Evolutionary conservation across 1,140 invertebrate genomes (phyloP), one percentile per base, ranked within the genome.

Genomic region (Drosophila funebris): DNA sequence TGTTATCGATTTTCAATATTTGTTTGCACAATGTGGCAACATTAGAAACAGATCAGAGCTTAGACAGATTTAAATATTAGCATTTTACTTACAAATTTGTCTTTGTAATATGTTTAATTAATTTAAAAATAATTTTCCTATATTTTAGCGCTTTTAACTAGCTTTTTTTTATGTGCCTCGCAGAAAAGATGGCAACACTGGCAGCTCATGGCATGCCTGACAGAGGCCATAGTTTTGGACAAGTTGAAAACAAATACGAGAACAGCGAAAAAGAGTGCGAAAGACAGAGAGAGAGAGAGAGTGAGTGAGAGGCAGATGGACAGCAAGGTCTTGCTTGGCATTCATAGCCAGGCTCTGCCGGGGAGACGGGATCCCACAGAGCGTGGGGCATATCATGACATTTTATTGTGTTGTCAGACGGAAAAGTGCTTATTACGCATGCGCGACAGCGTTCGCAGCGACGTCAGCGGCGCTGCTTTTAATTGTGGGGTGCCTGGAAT

Each of bases 401-500:
- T 91, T 91, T 91, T 91, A 91, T 91, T 91, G 90, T 91, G 82
- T 91, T 91, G 90, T 91, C 90, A 91, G 79, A 78, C 73, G 87
- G 90, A 91, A 91, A 91, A 91, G 90, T 91, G 90, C 90, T 91
- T 90, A 91, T 91, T 91, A 91, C 90, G 90, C 90, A 91, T 91
- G 90, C 82, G 85, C 90, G 67, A 81, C n/a, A n/a, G n/a, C 82
- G 70, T 46, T 66, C 53, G 52, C 52, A 60, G 54, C 71, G 71
- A 66, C 53, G 64, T 68, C 64, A 56, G 36, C 57, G 71, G 46
- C 69, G 67, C 54, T 66, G 76, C 73, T 78, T 83, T 83, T 88
- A 88, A 88, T 88, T 88, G 83, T 88, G 78, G 84, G 84, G 76
- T 88, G 84, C 83, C 76, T 18, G 44, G 54, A 73, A 46, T 44